These are phyloP conservation scores for Thalassarche chlororhynchos DNA, from an alignment of 2,113 vertebrate species.

Conservation along the genomic window DNA sequence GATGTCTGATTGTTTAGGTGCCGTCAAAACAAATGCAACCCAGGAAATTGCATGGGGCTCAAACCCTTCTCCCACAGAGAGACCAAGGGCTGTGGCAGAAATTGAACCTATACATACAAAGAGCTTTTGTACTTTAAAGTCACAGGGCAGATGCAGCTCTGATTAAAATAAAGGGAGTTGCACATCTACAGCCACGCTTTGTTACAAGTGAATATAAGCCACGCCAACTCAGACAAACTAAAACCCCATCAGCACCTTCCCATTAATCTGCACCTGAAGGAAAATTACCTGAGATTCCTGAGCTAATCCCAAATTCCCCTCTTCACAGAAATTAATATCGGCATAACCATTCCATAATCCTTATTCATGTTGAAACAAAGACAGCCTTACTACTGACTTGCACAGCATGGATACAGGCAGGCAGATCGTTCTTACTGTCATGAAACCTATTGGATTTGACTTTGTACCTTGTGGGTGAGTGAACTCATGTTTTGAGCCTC, in stretches of 20 bases:
- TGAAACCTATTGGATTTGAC: background rate
- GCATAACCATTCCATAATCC: background rate
- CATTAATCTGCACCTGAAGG: conserved; percentile 17
- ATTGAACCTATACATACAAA: background rate
- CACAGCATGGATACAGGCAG: background rate
- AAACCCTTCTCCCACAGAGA: background rate
- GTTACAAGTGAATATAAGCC: background rate
- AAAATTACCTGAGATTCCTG: conserved; percentile 6
- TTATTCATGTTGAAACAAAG: conserved; percentile 41
- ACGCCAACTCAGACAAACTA: background rate
- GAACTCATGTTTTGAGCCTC: conserved; percentile 26
- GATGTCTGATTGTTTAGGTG: background rate
- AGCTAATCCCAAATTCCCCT: conserved; percentile 5
- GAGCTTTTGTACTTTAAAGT: background rate
- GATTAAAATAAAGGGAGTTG: background rate
- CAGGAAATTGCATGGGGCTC: background rate
- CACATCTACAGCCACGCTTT: background rate
- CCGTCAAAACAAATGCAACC: background rate
- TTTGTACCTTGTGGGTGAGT: conserved; percentile 54
- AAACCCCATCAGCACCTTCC: background rate
- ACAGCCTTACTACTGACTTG: background rate
- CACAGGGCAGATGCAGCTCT: background rate
- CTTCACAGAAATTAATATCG: background rate
- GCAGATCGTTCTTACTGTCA: background rate
- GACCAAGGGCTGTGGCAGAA: background rate